phyloP scores from a whole-genome alignment of 92 coral and sea anemone species.

The Actinostola sp. region DNA sequence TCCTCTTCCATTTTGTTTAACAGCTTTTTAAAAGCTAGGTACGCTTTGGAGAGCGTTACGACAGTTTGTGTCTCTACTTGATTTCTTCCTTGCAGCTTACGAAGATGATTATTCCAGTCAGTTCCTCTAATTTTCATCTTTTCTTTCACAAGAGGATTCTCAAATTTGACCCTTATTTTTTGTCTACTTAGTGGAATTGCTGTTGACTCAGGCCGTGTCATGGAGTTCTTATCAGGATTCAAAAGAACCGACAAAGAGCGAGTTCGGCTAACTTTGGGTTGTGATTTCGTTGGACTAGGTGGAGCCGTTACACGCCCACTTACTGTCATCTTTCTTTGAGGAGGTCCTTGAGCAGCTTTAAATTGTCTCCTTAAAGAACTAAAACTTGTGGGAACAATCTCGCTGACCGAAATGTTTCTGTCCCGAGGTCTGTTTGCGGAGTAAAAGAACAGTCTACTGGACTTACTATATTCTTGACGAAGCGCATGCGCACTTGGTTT shows the following conservation, averaged over 20 bases:
- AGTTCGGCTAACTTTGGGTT: not conserved
- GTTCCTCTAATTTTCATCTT: slow-evolving; percentile 42
- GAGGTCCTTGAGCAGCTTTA: not conserved
- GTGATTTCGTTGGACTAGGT: slow-evolving; percentile 38
- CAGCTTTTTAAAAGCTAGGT: slow-evolving; percentile 58
- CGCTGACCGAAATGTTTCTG: not conserved
- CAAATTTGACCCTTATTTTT: slow-evolving; percentile 41
- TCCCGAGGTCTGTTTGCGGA: not conserved
- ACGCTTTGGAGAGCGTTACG: slow-evolving; percentile 53
- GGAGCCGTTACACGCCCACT: not conserved
- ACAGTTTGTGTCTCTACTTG: slow-evolving; percentile 17
- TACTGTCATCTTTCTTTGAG: not conserved
- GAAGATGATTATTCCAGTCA: slow-evolving; percentile 57
- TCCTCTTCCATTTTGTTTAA: slow-evolving; percentile 56
- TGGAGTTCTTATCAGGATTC: not conserved
- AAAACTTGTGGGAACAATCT: slow-evolving; percentile 25
- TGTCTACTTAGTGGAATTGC: slow-evolving; percentile 39
- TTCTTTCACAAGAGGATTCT: slow-evolving; percentile 26
- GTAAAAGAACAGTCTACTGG: not conserved
- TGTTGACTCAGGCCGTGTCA: slow-evolving; percentile 22
- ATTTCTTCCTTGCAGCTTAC: slow-evolving; percentile 45
- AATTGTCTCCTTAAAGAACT: slow-evolving; percentile 45
- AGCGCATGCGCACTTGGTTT: not conserved
- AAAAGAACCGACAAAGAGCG: slow-evolving; percentile 10
- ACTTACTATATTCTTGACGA: not conserved